Evolutionary conservation across 2,113 vertebrate genomes (phyloP).

Genomic region (pig (Sus scrofa)): DNA sequence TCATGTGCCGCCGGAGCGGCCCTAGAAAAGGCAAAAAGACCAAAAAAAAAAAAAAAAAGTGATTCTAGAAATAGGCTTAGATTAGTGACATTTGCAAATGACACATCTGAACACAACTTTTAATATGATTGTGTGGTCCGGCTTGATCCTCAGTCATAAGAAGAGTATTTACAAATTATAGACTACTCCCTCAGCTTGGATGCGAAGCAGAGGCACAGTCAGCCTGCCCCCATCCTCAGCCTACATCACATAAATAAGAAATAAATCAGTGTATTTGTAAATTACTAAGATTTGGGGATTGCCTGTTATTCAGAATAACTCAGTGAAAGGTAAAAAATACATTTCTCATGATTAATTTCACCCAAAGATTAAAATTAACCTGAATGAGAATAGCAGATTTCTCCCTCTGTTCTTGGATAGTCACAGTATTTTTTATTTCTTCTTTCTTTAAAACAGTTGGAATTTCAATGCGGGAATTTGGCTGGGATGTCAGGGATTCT

Average conservation of each 20-base stretch:
- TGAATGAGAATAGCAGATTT: slow-evolving; percentile 94
- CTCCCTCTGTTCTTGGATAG: slow-evolving; percentile 72
- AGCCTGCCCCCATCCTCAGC: neutral
- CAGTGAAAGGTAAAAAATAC: neutral
- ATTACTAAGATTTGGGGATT: neutral
- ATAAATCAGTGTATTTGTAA: neutral
- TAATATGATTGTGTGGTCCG: neutral
- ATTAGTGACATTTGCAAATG: neutral
- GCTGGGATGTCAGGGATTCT: slow-evolving; percentile 80
- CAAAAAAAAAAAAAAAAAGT: neutral
- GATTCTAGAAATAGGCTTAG: neutral
- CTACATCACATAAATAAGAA: neutral
- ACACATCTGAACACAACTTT: neutral
- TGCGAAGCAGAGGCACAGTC: neutral
- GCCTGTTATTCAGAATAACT: neutral
- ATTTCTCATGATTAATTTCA: neutral
- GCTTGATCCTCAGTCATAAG: neutral
- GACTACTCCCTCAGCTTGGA: neutral
- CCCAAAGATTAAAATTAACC: slow-evolving; percentile 87
- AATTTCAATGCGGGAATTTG: slow-evolving; percentile 60
- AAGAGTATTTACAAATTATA: neutral
- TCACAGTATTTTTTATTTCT: neutral
- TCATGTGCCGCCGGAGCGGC: too few species aligned
- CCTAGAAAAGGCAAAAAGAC: too few species aligned
- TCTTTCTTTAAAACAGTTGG: slow-evolving; percentile 43